phyloP scores from a whole-genome alignment of 2,113 vertebrate genomes.

The Desmodus rotundus region DNA sequence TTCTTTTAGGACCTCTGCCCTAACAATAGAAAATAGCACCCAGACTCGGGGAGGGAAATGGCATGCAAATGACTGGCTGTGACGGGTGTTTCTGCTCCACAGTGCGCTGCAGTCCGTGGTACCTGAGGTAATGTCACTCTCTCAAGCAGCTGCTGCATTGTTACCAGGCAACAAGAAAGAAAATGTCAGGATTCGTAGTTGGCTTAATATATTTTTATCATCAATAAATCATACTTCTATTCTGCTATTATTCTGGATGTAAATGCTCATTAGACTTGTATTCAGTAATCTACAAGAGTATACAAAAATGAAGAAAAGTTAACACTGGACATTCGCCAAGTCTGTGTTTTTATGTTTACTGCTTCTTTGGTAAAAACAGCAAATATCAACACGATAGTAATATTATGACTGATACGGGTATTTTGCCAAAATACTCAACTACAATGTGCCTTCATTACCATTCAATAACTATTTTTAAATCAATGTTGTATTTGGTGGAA shows the following conservation, averaged over 20 bases:
- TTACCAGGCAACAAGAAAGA: constrained; percentile 89
- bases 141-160: constrained; percentile 78
- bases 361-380: neutral
- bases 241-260: constrained; percentile 64
- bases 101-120: constrained; percentile 81
- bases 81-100: constrained; percentile 79
- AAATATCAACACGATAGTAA: constrained; percentile 12
- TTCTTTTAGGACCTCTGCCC: constrained; percentile 59
- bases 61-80: constrained; percentile 76
- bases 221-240: constrained; percentile 74
- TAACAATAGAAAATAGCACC: constrained; percentile 73
- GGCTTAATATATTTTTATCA: constrained; percentile 84
- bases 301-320: neutral
- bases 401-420: neutral
- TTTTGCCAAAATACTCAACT: constrained; percentile 30
- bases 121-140: constrained; percentile 84
- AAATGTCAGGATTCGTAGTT: constrained; percentile 83
- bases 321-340: constrained; percentile 44
- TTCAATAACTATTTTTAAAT: constrained; percentile 3
- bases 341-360: constrained; percentile 23
- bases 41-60: constrained; percentile 76
- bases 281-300: constrained; percentile 58
- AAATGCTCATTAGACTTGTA: constrained; percentile 72
- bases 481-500: constrained; percentile 11
- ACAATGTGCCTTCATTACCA: constrained; percentile 10